A percentile compares a stretch with the other conserved stretches of the same genome.
Conservation (phyloP, 2,113 vertebrate genomes). For the Cyprinus carpio region DNA sequence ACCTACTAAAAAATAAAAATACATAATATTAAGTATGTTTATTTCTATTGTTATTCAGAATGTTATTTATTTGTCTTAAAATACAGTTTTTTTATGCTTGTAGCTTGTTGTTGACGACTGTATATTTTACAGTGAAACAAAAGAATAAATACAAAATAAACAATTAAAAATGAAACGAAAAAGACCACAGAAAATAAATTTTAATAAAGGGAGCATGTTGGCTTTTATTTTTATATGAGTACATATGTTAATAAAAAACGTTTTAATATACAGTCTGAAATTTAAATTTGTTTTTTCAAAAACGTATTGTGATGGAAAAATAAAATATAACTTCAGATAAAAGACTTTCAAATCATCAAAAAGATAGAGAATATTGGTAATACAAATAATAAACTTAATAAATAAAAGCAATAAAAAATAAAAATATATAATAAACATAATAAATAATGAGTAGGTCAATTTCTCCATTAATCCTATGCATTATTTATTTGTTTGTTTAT, state of each 20-base stretch:
- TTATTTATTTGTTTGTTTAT: not conserved
- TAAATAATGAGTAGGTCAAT: not conserved
- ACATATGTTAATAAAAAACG: not conserved
- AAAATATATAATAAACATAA: not conserved
- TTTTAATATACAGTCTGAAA: not conserved
- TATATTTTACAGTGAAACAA: not conserved
- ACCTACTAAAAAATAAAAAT: not conserved
- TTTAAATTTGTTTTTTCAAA: not conserved
- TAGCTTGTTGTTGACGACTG: not conserved
- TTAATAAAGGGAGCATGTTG: not conserved
- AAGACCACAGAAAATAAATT: not conserved
- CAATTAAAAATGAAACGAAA: not conserved
- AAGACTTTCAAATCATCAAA: not conserved
- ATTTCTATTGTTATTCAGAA: not conserved
- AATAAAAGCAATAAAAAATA: not conserved
- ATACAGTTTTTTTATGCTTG: not conserved
- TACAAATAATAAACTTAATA: not conserved
- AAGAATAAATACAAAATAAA: not conserved
- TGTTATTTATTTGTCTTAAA: not conserved
- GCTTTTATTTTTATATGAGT: not conserved
- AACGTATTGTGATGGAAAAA: not conserved
- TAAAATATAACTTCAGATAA: not conserved
- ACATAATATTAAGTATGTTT: not conserved
- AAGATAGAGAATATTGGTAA: not conserved
- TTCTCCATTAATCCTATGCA: not conserved